These are phyloP conservation scores for Eulemur mongoz DNA, from an alignment of 2,797 vertebrate species.

Conservation along the genomic window DNA sequence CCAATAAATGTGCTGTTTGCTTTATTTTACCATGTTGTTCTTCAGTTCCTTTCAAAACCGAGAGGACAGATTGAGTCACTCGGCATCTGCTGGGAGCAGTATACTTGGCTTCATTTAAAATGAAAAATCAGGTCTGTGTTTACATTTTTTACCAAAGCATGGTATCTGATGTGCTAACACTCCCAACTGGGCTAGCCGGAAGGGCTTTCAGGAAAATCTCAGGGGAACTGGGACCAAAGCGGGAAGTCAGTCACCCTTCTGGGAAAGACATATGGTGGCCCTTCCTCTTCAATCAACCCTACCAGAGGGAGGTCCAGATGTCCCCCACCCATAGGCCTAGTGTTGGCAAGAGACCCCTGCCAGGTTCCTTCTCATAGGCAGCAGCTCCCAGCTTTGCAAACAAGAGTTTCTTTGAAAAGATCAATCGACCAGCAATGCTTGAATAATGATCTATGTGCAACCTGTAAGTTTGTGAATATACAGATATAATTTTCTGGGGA, in stretches of 20 bases:
- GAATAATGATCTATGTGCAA: neutral
- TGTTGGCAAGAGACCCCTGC: neutral
- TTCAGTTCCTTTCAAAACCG: slow-evolving; percentile 58
- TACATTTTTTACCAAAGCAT: slow-evolving; percentile 66
- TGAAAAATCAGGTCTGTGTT: slow-evolving; percentile 79
- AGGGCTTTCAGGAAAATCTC: slow-evolving; percentile 56
- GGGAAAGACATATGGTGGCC: slow-evolving; percentile 59
- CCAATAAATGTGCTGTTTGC: slow-evolving; percentile 58
- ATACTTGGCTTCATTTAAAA: slow-evolving; percentile 74
- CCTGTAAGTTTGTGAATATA: neutral
- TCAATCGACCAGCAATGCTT: neutral
- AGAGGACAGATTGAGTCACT: slow-evolving; percentile 72
- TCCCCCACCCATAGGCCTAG: neutral
- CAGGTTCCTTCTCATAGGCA: neutral
- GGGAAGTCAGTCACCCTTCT: slow-evolving; percentile 29
- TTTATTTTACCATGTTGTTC: slow-evolving; percentile 69
- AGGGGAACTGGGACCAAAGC: slow-evolving; percentile 16
- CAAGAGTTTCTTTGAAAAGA: slow-evolving; percentile 19
- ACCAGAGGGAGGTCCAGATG: neutral
- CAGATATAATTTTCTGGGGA: neutral
- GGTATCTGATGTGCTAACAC: slow-evolving; percentile 36
- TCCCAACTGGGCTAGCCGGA: slow-evolving; percentile 68
- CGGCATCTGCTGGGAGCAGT: slow-evolving; percentile 67
- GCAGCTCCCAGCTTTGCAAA: neutral
- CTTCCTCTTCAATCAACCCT: slow-evolving; percentile 33